Evolutionary conservation across 1,140 invertebrate species (phyloP), one percentile per base, ranked within the genome.

Genomic region (Drosophila yakuba): DNA sequence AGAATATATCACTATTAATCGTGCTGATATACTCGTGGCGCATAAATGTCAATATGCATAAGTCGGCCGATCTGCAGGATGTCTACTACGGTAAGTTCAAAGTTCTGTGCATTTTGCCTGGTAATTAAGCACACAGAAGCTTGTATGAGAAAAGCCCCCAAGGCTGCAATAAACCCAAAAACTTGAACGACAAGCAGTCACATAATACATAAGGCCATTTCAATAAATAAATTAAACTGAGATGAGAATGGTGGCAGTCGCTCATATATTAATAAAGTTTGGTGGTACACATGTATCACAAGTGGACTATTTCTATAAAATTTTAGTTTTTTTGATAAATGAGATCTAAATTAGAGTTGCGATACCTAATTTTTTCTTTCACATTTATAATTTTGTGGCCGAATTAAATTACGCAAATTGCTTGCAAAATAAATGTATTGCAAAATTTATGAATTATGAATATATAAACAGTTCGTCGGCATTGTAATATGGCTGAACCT

Each of bases 1-100:
- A 96, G 95, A 95, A 95, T 93, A 95, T 95, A 91, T 95, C 95
- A 48, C 94, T 96, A 62, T 76, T 96, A 58, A 95, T 96, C 75
- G 94, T 95, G 39, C 92, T 96, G 61, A 92, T 96, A 61, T 95
- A 95, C 90, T 95, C 94, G 74, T 96, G 95, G 95, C 93, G 95
- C 74, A 95, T 96, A 51, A 94, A 94, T 61, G 94, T 95, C 55
- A 96, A 95, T 75, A 93, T 95, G 62, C 95, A 95, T 77, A 94
- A 94, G 77, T 95, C 94, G 81, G 93, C 93, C 38, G 94, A 94
- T 61, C 83, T 96, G 44, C 94, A 95, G 86, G 95, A 96, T 91
- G 95, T 96, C 57, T 96, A 95, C 92, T 96, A 96, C 86, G 95
- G 95, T 95, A 91, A 94, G 94, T 92, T 63, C 48, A 32, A 54